Evolutionary conservation across 2,888 invertebrate species (phyloP), one percentile per base, ranked within the genome.

Genomic region (Mythimna impura): DNA sequence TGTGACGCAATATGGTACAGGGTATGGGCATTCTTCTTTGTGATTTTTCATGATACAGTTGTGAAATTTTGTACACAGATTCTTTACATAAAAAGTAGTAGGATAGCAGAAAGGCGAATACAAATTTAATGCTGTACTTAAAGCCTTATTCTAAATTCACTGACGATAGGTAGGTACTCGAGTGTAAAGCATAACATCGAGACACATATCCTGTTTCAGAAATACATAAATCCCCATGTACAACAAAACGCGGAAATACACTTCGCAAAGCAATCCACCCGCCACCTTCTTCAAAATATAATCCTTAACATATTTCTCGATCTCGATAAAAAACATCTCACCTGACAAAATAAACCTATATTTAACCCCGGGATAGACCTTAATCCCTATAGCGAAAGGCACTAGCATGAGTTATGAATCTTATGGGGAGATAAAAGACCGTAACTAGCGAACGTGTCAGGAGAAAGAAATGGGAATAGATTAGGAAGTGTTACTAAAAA

Each of bases 341-440:
- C 79, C 81, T 84, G 78, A 78, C 73, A 86, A 80, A 71, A 78
- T 78, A 82, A 68, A 71, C 70, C 75, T 73, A 76, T 86, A 78
- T 83, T 76, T 81, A 84, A 86, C 81, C 72, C 69, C 55, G 25
- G 79, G 63, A 77, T 78, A 78, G 64, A 62, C 78, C 76, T 72
- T 82, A 87, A 85, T 84, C 76, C 81, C 63, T 22, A 71, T 77
- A 66, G 71, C 79, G 80, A 73, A 80, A 82, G 83, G 76, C 73
- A 76, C 78, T 80, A 74, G 65, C 74, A 81, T 83, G 87, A 87
- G 84, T 87, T 81, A 87, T 87, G 83, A 72, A 68, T 65, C 76
- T 79, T 81, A 76, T 79, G 76, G 83, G 74, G 52, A 80, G 82
- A 79, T 82, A 86, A 86, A 80, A 55, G 63, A 67, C 66, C 73